A percentile compares a stretch with the other conserved stretches of the same genome.
Conservation (phyloP, 2,888 invertebrate species). For the Nemotelus nigrinus region DNA sequence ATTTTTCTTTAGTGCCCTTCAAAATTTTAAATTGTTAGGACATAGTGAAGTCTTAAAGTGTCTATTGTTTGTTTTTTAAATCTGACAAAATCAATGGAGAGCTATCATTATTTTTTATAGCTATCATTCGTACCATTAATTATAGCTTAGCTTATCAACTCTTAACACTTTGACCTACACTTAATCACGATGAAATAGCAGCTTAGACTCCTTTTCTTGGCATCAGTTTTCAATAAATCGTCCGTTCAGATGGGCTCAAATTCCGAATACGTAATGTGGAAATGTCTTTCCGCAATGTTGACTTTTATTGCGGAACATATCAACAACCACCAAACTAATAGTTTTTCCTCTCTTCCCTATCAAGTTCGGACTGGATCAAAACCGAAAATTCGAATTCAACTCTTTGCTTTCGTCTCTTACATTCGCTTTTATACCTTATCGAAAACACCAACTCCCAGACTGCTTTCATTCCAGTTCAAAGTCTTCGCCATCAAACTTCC, state of each 20-base stretch:
- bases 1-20: too few relatives aligned
- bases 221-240: neutral
- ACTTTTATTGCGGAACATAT: constrained; percentile 46
- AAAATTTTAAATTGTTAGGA: too few relatives aligned
- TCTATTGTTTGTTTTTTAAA: too few relatives aligned
- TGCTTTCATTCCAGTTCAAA: constrained; percentile 6
- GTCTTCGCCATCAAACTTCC: constrained; percentile 28
- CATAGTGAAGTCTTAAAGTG: too few relatives aligned
- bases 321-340: neutral
- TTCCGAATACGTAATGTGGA: constrained; percentile 1
- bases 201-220: neutral
- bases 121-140: too few relatives aligned
- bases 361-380: neutral
- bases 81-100: too few relatives aligned
- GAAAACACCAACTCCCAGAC: neutral
- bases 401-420: neutral
- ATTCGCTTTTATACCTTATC: neutral
- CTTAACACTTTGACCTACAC: too few relatives aligned
- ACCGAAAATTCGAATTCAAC: constrained; percentile 19
- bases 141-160: too few relatives aligned
- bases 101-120: too few relatives aligned
- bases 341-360: neutral
- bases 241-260: constrained; percentile 11
- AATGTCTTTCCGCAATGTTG: constrained; percentile 46
- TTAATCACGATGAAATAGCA: too few relatives aligned